These are phyloP conservation scores for Aplodontia rufa DNA, from an alignment of 2,113 vertebrate genomes.

Conservation along the genomic window DNA sequence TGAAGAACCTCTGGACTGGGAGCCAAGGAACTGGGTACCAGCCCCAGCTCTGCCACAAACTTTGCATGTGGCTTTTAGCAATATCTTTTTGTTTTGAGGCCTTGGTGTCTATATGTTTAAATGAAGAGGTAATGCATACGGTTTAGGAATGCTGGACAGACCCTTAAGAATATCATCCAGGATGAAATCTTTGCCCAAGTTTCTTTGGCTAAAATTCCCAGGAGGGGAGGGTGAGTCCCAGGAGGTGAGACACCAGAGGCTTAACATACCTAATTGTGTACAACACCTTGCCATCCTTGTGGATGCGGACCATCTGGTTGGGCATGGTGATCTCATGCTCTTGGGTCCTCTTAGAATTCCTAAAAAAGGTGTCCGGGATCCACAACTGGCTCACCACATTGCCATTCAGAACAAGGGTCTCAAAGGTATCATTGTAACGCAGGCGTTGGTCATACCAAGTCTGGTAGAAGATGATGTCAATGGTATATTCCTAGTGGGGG, in stretches of 20 bases:
- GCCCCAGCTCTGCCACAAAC: not conserved
- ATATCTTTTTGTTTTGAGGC: not conserved
- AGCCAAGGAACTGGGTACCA: not conserved
- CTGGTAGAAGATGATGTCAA: conserved; percentile 88
- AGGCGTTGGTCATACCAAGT: conserved; percentile 88
- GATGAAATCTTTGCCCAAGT: not conserved
- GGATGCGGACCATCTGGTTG: conserved; percentile 87
- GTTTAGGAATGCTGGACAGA: not conserved
- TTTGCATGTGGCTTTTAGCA: not conserved
- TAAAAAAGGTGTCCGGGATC: conserved; percentile 87
- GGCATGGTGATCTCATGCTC: conserved; percentile 85
- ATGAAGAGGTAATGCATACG: not conserved
- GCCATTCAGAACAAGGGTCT: conserved; percentile 85
- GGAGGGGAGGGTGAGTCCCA: not conserved
- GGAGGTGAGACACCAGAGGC: not conserved
- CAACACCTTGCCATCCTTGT: conserved; percentile 87
- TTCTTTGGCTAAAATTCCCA: not conserved
- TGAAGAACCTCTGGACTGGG: not conserved
- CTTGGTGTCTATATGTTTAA: not conserved
- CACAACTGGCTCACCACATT: conserved; percentile 87
- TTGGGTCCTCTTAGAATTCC: conserved; percentile 85
- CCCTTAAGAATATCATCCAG: conserved; percentile 14
- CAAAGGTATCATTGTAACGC: conserved; percentile 85
- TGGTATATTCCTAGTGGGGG: conserved; percentile 86
- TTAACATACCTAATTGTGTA: conserved; percentile 85